Percentiles rank a stretch among this genome's conserved stretches.
Evolutionary conservation across 2,113 vertebrate species (phyloP).

Genomic region (Neodontobutis hainanensis): DNA sequence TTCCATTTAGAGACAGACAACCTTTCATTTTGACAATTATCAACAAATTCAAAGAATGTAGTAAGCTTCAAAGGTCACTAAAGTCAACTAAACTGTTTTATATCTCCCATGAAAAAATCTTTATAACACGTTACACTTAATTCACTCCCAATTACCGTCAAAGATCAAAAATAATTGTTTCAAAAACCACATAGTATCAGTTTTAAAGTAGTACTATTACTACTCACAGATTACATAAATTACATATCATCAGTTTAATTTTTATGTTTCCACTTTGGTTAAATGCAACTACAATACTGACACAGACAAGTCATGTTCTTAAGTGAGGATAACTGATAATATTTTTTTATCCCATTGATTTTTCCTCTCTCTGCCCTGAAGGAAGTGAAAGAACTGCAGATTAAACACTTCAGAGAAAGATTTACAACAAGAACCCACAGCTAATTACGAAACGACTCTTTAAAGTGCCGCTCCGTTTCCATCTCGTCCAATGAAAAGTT

Average conservation of each 20-base stretch:
- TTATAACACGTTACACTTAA: too few relatives aligned
- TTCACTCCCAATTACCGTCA: not conserved
- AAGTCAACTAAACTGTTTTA: too few relatives aligned
- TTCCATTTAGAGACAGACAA: too few relatives aligned
- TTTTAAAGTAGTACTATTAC: not conserved
- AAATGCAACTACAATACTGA: conserved; percentile 23
- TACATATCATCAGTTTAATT: not conserved
- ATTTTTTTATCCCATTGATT: conserved; percentile 59
- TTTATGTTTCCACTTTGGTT: conserved; percentile 35
- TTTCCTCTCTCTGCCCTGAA: conserved; percentile 32
- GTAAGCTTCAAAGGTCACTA: too few relatives aligned
- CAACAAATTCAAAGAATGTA: too few relatives aligned
- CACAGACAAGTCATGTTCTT: conserved; percentile 21
- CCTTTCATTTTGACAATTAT: too few relatives aligned
- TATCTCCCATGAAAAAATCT: too few relatives aligned
- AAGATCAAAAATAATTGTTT: conserved; percentile 8
- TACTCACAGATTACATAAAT: not conserved
- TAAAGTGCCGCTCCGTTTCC: conserved; percentile 51
- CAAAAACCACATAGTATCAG: conserved; percentile 30
- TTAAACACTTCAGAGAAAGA: conserved; percentile 64
- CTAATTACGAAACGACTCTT: conserved; percentile 73
- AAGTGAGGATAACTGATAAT: conserved; percentile 44
- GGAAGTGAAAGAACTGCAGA: too few relatives aligned
- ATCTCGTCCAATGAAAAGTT: conserved; percentile 58
- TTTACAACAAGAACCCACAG: conserved; percentile 64